Percentiles rank a stretch among this genome's conserved stretches.
phyloP scores from a whole-genome alignment of 1,140 invertebrate species.

The Hetaerina americana region DNA sequence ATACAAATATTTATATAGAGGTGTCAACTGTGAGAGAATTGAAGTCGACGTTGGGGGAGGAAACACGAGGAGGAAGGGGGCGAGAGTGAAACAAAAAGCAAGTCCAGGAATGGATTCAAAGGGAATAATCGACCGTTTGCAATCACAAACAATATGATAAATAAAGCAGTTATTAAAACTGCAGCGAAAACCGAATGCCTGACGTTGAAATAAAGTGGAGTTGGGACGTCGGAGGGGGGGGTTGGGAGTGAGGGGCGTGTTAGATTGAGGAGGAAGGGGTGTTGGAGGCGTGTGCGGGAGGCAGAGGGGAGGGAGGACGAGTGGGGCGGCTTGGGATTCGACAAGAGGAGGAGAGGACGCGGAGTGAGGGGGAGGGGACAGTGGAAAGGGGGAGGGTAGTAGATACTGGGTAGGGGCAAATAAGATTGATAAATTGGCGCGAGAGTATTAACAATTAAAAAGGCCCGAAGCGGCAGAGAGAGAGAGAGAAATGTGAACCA shows the following conservation, averaged over 20 bases:
- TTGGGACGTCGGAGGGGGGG: not conserved
- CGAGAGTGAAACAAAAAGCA: no score
- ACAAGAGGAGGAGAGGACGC: no score
- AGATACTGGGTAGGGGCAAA: not conserved
- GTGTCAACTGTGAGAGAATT: not conserved
- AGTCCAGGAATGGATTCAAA: not conserved
- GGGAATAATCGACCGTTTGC: not conserved
- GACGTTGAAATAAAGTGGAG: not conserved
- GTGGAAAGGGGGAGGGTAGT: not conserved
- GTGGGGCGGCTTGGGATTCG: no score
- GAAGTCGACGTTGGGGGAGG: not conserved
- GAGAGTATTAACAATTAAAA: not conserved
- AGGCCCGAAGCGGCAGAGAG: not conserved
- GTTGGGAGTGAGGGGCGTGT: no score
- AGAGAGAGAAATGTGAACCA: no score
- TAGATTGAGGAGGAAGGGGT: no score
- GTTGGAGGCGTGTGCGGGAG: no score
- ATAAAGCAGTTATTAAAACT: not conserved
- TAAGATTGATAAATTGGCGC: not conserved
- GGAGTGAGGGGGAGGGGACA: no score
- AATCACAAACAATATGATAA: conserved; percentile 1
- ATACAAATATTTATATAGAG: no score
- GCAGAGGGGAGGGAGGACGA: no score
- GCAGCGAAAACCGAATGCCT: not conserved
- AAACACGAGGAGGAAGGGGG: not conserved